These are phyloP conservation scores for Zygothrica quintamaculata DNA, from an alignment of 2,888 invertebrate genomes.

Conservation along the genomic window DNA sequence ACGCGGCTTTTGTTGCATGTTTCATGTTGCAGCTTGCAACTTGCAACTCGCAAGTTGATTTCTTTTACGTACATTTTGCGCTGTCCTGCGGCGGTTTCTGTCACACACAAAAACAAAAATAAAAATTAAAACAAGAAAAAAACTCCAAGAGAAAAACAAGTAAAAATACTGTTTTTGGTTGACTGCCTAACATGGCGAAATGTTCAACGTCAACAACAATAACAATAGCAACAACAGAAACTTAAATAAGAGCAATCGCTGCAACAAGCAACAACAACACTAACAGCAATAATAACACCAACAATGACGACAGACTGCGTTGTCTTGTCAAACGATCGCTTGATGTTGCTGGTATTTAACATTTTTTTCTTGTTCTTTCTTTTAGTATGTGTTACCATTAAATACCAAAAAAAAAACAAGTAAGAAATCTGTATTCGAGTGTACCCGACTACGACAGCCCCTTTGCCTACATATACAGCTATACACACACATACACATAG, in stretches of 20 bases:
- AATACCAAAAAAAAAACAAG: conserved; percentile 20
- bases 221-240: conserved; percentile 28
- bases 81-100: conserved; percentile 59
- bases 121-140: too few species aligned
- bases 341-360: too few species aligned
- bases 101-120: conserved; percentile 55
- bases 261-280: conserved; percentile 17
- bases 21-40: conserved; percentile 32
- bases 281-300: conserved; percentile 12
- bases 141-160: not conserved
- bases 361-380: too few species aligned
- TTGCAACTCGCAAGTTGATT: conserved; percentile 64
- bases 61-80: conserved; percentile 50
- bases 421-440: too few species aligned
- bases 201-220: conserved; percentile 32
- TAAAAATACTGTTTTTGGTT: conserved; percentile 58
- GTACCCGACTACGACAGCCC: too few species aligned
- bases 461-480: too few species aligned
- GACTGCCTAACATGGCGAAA: conserved; percentile 65
- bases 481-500: too few species aligned
- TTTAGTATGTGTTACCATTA: conserved; percentile 30
- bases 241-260: conserved; percentile 15
- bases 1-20: conserved; percentile 59
- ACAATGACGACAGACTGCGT: conserved; percentile 7
- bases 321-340: conserved; percentile 12